Evolutionary conservation across 2,113 vertebrate species (phyloP).

Genomic region (Poeciliopsis turrubarensis): DNA sequence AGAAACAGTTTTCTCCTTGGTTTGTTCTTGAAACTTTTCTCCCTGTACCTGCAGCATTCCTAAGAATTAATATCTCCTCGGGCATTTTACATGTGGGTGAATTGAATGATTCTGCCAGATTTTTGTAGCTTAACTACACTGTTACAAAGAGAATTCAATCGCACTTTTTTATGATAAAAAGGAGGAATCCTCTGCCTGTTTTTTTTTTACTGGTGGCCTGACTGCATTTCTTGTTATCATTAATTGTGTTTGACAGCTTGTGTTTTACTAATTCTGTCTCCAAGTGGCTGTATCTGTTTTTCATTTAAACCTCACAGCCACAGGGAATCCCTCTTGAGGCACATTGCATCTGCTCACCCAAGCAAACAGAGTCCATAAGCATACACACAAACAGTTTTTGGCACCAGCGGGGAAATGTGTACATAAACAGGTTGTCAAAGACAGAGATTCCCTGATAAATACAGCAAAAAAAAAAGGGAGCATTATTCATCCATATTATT

Average conservation of each 20-base stretch:
- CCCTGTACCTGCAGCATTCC: slow-evolving; percentile 25
- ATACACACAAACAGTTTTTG: background rate
- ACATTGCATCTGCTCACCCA: slow-evolving; percentile 34
- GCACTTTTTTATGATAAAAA: background rate
- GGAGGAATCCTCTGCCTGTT: background rate
- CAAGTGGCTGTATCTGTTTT: slow-evolving; percentile 70
- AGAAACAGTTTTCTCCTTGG: slow-evolving; percentile 34
- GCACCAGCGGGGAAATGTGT: background rate
- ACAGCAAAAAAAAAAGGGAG: background rate
- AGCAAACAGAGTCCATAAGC: background rate
- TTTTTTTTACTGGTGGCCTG: slow-evolving; percentile 2
- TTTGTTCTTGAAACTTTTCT: slow-evolving; percentile 45
- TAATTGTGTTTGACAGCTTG: slow-evolving; percentile 67
- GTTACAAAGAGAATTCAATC: slow-evolving; percentile 18
- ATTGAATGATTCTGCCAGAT: slow-evolving; percentile 28
- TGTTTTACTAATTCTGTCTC: slow-evolving; percentile 46
- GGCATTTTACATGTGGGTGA: slow-evolving; percentile 20
- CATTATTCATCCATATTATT: background rate
- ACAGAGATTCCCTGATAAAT: background rate
- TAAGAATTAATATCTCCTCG: slow-evolving; percentile 42
- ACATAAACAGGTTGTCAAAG: background rate
- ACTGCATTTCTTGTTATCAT: slow-evolving; percentile 40
- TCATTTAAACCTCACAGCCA: slow-evolving; percentile 47
- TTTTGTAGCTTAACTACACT: slow-evolving; percentile 33
- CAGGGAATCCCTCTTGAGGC: slow-evolving; percentile 29